phyloP scores from a whole-genome alignment of 1,140 invertebrate species.

The Trachymyrmex septentrionalis region DNA sequence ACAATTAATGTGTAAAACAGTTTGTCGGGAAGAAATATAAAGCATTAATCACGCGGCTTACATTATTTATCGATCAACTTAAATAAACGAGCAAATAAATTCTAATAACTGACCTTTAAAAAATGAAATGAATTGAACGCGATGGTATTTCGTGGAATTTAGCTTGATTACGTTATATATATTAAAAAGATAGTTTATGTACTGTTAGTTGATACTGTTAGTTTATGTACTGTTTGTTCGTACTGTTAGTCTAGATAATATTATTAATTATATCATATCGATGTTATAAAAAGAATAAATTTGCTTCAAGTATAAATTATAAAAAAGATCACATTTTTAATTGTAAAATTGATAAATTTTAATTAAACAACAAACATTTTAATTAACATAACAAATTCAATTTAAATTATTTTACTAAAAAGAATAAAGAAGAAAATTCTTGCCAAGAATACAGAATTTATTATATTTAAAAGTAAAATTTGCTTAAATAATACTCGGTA shows the following conservation, averaged over 20 bases:
- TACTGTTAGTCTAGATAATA: slow-evolving; percentile 3
- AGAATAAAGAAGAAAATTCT: slow-evolving; percentile 10
- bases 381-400: neutral
- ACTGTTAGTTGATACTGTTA: neutral
- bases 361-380: neutral
- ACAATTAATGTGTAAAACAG: slow-evolving; percentile 55
- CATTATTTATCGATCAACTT: neutral
- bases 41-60: slow-evolving; percentile 31
- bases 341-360: slow-evolving; percentile 1
- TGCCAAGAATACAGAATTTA: neutral
- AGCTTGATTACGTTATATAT: neutral
- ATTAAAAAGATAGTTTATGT: neutral
- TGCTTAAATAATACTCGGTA: slow-evolving; percentile 19
- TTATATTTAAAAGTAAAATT: neutral
- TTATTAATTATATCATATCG: neutral
- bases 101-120: neutral
- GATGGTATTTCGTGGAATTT: neutral
- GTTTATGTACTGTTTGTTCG: neutral
- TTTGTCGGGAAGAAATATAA: slow-evolving; percentile 28
- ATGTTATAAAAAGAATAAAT: neutral
- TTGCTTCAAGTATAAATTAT: neutral
- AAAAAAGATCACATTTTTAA: neutral
- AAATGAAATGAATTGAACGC: neutral
- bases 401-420: neutral
- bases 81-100: slow-evolving; percentile 1